These are phyloP conservation scores for Eupithecia dodoneata DNA, from an alignment of 2,888 invertebrate species.

Conservation along the genomic window DNA sequence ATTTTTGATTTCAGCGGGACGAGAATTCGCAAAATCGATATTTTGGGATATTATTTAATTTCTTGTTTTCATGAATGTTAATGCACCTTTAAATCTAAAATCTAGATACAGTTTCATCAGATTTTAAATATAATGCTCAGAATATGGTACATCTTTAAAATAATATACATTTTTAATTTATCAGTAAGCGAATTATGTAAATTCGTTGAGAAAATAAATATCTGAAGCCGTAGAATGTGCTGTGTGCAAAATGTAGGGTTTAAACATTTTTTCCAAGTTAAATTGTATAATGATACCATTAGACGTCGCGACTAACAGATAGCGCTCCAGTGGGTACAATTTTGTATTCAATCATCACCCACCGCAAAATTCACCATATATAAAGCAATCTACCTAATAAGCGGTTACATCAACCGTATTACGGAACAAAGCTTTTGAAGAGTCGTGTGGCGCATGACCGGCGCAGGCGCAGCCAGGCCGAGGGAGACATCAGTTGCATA, in stretches of 20 bases:
- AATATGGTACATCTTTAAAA: no score
- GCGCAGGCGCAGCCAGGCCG: slow-evolving; percentile 45
- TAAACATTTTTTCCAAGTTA: no score
- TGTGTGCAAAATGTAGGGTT: no score
- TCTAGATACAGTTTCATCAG: background rate
- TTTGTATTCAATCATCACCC: background rate
- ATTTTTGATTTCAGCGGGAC: no score
- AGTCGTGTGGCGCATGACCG: slow-evolving; percentile 43
- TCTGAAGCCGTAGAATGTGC: no score
- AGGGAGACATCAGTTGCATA: slow-evolving; percentile 76
- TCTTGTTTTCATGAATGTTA: background rate
- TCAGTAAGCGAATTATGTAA: no score
- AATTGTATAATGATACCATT: background rate
- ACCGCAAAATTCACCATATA: slow-evolving; percentile 32
- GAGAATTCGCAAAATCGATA: no score
- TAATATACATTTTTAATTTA: no score
- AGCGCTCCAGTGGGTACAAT: background rate
- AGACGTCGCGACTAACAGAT: background rate
- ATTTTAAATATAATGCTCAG: no score
- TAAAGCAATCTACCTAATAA: slow-evolving; percentile 48
- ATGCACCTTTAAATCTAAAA: background rate
- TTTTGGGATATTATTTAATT: no score
- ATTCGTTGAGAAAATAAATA: no score
- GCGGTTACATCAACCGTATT: slow-evolving; percentile 47
- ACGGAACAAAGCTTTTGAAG: slow-evolving; percentile 49